Percentiles rank a stretch among this genome's conserved stretches.
phyloP scores from a whole-genome alignment of 1,140 invertebrate species.

The Macrotrachela quadricornifera region DNA sequence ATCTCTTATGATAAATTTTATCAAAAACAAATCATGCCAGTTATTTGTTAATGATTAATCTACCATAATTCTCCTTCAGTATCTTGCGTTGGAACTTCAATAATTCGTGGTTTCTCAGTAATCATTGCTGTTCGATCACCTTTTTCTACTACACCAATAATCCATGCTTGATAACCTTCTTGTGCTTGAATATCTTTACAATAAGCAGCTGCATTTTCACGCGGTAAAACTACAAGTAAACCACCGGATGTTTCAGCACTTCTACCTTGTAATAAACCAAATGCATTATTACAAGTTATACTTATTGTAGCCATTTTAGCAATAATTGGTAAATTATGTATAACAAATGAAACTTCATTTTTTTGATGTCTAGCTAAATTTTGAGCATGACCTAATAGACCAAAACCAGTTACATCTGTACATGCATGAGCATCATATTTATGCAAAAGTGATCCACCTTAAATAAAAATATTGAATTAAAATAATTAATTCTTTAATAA shows the following conservation, averaged over 20 bases:
- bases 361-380: constrained; percentile 84
- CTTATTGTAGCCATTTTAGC: constrained; percentile 83
- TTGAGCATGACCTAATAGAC: constrained; percentile 80
- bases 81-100: constrained; percentile 85
- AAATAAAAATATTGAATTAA: no score
- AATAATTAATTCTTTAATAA: no score
- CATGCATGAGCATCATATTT: constrained; percentile 93
- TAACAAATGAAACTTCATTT: constrained; percentile 88
- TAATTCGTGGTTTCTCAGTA: constrained; percentile 88
- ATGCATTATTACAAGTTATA: constrained; percentile 52
- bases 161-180: constrained; percentile 94
- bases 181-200: constrained; percentile 84
- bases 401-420: constrained; percentile 90
- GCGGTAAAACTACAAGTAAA: constrained; percentile 50
- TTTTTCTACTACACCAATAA: constrained; percentile 92
- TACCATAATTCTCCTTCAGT: constrained; percentile 48
- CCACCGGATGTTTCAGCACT: constrained; percentile 42
- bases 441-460: constrained; percentile 62
- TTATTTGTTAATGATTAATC: no score
- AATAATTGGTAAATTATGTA: constrained; percentile 86
- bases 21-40: no score
- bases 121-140: constrained; percentile 81
- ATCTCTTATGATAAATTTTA: no score
- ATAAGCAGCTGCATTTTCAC: constrained; percentile 81
- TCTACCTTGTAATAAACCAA: constrained; percentile 58